Percentiles rank a stretch among this genome's conserved stretches.
Evolutionary conservation across 2,888 invertebrate genomes (phyloP).

Genomic region (Oscheius sp.): DNA sequence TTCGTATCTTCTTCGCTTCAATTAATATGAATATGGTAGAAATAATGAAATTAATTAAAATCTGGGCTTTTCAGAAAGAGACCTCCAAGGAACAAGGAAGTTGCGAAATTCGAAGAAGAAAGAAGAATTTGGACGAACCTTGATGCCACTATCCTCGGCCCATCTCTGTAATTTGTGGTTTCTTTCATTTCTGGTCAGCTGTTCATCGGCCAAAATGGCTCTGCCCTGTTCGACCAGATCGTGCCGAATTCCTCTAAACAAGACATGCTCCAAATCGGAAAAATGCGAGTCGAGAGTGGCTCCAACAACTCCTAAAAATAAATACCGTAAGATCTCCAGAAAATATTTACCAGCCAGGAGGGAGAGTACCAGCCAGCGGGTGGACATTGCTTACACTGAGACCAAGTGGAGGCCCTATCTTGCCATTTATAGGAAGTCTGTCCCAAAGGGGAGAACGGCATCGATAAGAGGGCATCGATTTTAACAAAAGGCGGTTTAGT

Average conservation of each 20-base stretch:
- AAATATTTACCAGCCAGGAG: not conserved
- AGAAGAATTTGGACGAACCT: not conserved
- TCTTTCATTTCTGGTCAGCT: not conserved
- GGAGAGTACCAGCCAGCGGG: not conserved
- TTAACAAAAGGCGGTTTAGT: no score
- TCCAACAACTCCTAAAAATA: not conserved
- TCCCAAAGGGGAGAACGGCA: no score
- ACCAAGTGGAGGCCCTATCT: not conserved
- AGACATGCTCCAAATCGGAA: not conserved
- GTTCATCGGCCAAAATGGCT: not conserved
- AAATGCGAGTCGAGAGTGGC: not conserved
- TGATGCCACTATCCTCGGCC: not conserved
- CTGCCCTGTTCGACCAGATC: not conserved
- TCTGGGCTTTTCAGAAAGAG: no score
- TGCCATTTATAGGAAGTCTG: conserved; percentile 13
- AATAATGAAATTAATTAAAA: no score
- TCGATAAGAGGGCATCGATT: conserved; percentile 16
- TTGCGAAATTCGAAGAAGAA: not conserved
- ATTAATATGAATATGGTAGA: no score
- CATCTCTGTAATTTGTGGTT: not conserved
- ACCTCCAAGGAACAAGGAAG: not conserved
- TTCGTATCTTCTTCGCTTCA: no score
- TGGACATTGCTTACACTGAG: not conserved
- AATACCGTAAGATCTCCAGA: not conserved
- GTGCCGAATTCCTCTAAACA: not conserved